These are phyloP conservation scores for Falco columbarius DNA, from an alignment of 2,797 vertebrate genomes.

Conservation along the genomic window DNA sequence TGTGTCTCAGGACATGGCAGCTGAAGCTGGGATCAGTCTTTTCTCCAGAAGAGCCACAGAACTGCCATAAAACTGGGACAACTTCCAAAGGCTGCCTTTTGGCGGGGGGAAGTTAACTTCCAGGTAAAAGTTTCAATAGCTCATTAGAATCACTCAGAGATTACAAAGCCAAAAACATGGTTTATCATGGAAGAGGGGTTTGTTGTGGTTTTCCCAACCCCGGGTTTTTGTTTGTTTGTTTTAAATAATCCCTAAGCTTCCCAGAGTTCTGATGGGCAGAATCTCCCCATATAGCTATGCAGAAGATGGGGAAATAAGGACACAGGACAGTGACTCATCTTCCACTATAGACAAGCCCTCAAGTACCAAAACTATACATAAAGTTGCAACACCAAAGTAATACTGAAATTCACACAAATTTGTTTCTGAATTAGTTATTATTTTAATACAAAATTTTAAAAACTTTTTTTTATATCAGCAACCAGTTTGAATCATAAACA, in stretches of 20 bases:
- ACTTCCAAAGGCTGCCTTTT: background rate
- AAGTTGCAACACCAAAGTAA: background rate
- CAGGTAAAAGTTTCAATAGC: background rate
- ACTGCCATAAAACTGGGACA: background rate
- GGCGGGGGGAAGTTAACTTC: background rate
- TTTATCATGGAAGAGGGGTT: background rate
- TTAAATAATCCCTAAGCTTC: background rate
- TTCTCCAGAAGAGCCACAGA: background rate
- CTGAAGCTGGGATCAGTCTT: background rate
- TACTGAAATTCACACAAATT: background rate
- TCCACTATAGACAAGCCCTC: background rate
- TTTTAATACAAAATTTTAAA: background rate
- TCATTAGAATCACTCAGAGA: background rate
- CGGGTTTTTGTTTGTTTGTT: too few species aligned
- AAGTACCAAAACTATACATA: background rate
- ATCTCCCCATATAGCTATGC: background rate
- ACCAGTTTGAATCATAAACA: background rate
- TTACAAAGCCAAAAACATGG: background rate
- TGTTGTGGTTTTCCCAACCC: too few species aligned
- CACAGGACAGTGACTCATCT: background rate
- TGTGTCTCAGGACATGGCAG: background rate
- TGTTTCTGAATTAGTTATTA: background rate
- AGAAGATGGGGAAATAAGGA: background rate
- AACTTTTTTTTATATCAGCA: background rate
- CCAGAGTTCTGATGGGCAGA: background rate